phyloP scores from a whole-genome alignment of 2,797 vertebrate species.

The Picus viridis region DNA sequence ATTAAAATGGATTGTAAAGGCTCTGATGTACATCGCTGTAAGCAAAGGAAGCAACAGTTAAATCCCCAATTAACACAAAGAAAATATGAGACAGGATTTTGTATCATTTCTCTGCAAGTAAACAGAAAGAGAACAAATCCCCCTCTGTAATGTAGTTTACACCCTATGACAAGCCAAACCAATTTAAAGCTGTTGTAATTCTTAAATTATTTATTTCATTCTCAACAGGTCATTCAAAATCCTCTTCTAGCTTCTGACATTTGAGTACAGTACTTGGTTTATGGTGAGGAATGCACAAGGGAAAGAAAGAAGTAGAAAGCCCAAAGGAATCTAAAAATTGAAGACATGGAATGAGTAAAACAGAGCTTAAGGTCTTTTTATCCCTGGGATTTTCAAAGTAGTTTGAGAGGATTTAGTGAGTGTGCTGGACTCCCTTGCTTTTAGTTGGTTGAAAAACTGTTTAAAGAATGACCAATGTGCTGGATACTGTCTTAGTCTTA shows the following conservation, averaged over 20 bases:
- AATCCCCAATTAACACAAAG: slow-evolving; percentile 66
- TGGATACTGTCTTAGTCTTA: fast-evolving
- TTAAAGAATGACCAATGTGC: not conserved
- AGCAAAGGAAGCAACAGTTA: slow-evolving; percentile 56
- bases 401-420: slow-evolving; percentile 6
- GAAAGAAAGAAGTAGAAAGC: not conserved
- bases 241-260: not conserved
- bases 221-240: slow-evolving; percentile 31
- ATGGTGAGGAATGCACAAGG: not conserved
- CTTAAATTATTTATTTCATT: slow-evolving; percentile 62
- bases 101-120: slow-evolving; percentile 50
- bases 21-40: slow-evolving; percentile 52
- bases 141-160: slow-evolving; percentile 21
- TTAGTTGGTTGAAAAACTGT: not conserved
- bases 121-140: slow-evolving; percentile 40
- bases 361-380: slow-evolving; percentile 6
- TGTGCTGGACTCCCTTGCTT: not conserved
- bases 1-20: slow-evolving; percentile 62
- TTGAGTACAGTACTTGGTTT: not conserved
- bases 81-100: slow-evolving; percentile 54
- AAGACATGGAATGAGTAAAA: not conserved
- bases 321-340: slow-evolving; percentile 21
- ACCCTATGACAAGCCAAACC: not conserved
- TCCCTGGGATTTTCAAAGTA: slow-evolving; percentile 23
- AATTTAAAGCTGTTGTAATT: slow-evolving; percentile 52